Conservation (phyloP, 2,113 vertebrate species). For the Psophia crepitans region DNA sequence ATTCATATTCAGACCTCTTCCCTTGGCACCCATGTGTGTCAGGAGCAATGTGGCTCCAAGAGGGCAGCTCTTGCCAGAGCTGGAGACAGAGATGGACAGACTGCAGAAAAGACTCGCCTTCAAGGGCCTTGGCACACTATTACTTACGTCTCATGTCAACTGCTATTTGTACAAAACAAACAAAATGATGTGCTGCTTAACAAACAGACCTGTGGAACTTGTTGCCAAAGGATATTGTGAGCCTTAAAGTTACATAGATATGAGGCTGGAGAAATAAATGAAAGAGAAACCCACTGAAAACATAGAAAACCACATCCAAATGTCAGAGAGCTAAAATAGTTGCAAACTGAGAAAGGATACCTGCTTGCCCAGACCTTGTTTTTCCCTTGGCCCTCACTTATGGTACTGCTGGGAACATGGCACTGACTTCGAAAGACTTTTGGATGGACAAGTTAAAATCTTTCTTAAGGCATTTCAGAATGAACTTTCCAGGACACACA, state of each 20-base stretch:
- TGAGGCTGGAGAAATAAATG: not conserved
- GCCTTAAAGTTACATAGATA: not conserved
- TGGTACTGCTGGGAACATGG: accelerated
- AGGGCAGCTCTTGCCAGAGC: not conserved
- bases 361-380: not conserved
- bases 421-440: not conserved
- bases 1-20: not conserved
- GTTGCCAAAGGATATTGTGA: not conserved
- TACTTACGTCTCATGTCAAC: not conserved
- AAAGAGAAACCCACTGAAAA: not conserved
- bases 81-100: not conserved
- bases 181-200: not conserved
- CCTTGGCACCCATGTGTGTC: accelerated
- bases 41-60: not conserved
- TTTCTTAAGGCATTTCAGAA: not conserved
- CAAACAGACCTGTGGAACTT: not conserved
- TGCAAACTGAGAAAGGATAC: not conserved
- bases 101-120: not conserved
- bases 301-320: not conserved
- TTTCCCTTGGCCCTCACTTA: not conserved
- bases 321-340: not conserved
- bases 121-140: not conserved
- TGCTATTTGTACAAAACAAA: not conserved
- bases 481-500: not conserved
- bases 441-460: not conserved